Base-by-base conservation (phyloP, 2,888 invertebrate genomes). In the Lepidocyrtoides sp. region DNA sequence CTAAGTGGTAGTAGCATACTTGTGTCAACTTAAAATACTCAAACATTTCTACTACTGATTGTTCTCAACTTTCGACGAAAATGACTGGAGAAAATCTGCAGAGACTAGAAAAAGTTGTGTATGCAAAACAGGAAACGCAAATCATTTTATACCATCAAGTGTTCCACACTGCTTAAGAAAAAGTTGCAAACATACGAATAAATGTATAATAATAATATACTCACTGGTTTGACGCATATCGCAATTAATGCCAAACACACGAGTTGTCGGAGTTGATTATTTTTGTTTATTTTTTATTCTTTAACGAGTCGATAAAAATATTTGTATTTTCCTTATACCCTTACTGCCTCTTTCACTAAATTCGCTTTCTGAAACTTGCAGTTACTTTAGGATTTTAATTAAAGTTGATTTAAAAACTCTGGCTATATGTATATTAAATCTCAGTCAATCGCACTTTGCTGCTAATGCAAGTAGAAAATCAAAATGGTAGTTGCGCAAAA, bases 1-100 rank as follows among this genome's bases (percentile, higher is more conserved):
- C 75, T 26, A 89, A 85, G 75, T 72, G 72, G 83, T 83, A 82
- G 89, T 48, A 83, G 48, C 48, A 89, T 32, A 89, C 66, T 75
- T 75, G 75, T 75, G 75, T 75, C 75, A 75, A 75, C 75, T 75
- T 75, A 69, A 72, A 72, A 72, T 72, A 72, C 72, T 51, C 17
- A 75, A 66, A 32, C 26, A 75, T 82, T 83, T 48, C n/a, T n/a
- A n/a, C 77, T 17, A 36, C 29, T 75, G 83, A 83, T 89, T 89
- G 89, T 89, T 81, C 44, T 12, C 51, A 44, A 44, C 29, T 75
- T 75, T 48, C 48, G 26, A 32, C 69, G 51, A 75, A 75, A 48
- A 26, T 7, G 29, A 29, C 75, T 20, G 23, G 75, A 75, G 69
- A 32, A 36, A 69, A 69, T 69, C 32, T 69, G 69, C n/a, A 8